Base-by-base conservation (phyloP, 64 coral and sea anemone species). In the Pocillopora damicornis region DNA sequence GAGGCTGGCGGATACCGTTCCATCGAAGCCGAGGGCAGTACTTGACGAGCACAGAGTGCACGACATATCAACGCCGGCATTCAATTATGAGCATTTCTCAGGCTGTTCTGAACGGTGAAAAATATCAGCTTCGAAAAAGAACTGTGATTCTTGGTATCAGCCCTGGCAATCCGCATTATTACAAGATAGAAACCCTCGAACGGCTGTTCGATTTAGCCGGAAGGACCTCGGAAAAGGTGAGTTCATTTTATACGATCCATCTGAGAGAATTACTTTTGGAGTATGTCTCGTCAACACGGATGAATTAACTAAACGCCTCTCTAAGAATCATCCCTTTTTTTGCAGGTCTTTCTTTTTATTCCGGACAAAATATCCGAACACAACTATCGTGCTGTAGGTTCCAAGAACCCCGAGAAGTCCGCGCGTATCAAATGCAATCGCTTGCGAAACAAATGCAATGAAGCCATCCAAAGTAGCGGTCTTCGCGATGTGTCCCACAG, bases 371-470 rank as follows among this genome's bases (percentile, higher is more conserved):
- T 93, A 74, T 83, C 83, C 9, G 94, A 93, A 57, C 91, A 96
- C 30, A 96, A 87, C 45, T 88, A 77, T 37, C 81, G 64, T 74
- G 94, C 94, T 0, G 63, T 89, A 20, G 94, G 94, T 17, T 90
- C 90, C 18, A 96, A 89, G 83, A 96, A 96, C 51, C 94, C 94
- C 0, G 94, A 96, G 74, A 96, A 87, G 77, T 96, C 94, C 3
- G 94, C 91, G 4, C 82, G 91, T 16, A 62, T 90, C 17, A 90
- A 88, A 85, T 87, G 81, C 9, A 96, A 96, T 62, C 77, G 83
- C 1, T 57, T 96, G 17, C 88, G 91, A 0, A 96, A 96, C 79
- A 96, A 93, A 64, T 96, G 94, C 51, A 76, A 82, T 81, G 63
- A 88, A 76, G 88, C 61, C 17, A 87, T 89, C 1, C 71, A 60